Evolutionary conservation across 2,797 vertebrate genomes (phyloP).

Genomic region (Adrianichthys oophorus): DNA sequence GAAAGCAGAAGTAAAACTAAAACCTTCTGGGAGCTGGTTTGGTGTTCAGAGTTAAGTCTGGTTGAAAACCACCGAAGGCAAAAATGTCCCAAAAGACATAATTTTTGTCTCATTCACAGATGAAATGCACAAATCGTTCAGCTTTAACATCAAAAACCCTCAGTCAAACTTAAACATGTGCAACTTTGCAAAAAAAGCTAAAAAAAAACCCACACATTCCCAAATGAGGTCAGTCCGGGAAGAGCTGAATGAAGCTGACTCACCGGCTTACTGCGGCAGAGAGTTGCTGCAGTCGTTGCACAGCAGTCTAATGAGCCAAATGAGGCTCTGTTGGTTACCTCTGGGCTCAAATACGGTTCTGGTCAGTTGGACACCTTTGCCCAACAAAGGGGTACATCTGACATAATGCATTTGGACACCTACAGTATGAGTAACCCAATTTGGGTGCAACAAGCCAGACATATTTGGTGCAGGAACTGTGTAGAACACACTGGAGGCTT

Average conservation of each 20-base stretch:
- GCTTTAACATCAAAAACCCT: not conserved
- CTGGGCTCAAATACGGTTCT: constrained; percentile 26
- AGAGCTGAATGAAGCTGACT: constrained; percentile 35
- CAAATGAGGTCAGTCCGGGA: constrained; percentile 28
- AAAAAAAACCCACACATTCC: constrained; percentile 3
- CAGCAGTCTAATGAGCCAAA: constrained; percentile 37
- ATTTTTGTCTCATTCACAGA: no score
- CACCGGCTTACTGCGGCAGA: constrained; percentile 18
- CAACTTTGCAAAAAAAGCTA: not conserved
- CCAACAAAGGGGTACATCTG: constrained; percentile 21
- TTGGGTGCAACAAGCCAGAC: constrained; percentile 17
- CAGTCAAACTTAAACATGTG: constrained; percentile 13
- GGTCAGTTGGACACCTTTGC: constrained; percentile 17
- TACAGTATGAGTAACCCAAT: constrained; percentile 27
- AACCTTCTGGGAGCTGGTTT: no score
- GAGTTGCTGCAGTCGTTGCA: constrained; percentile 10
- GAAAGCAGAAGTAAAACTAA: no score
- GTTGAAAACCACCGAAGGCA: no score
- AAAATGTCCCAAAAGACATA: no score
- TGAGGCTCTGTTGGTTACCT: constrained; percentile 31
- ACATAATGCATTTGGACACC: constrained; percentile 27
- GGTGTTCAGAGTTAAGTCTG: no score
- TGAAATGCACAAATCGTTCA: no score
- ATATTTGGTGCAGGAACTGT: no score
- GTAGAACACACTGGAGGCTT: no score